Base-by-base conservation (phyloP, 2,113 vertebrate genomes). In the Labeo catla region DNA sequence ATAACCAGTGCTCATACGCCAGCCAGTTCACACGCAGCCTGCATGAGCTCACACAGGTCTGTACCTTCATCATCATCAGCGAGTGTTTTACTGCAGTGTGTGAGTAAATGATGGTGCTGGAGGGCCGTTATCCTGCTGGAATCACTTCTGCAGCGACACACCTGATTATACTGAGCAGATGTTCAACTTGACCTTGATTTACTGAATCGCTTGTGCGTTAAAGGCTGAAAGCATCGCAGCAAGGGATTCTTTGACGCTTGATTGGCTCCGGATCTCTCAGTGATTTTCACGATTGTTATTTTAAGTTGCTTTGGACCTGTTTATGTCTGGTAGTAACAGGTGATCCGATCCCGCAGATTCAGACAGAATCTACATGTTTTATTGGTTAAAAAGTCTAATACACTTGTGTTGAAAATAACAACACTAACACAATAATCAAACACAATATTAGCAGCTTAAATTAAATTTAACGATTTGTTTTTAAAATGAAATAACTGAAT, bases 31-130 rank as follows among this genome's bases (percentile, higher is more conserved):
- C 97, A 47, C 95, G 96, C 21, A 91, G 95, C 72, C 96, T 98
- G 87, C 95, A 97, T 86, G 93, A 96, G 81, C 96, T 97, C 86
- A 97, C 96, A 73, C 95, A 96, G 97, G 97, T 98, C 94, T 83
- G 83, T 10, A 34, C 34, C 28, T 8, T 68, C 76, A 28, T 84
- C 66, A 80, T 84, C 3, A 43, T 21, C 7, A 52, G n/a, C 49
- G 49, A 43, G n/a, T 72, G 65, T 61, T 19, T 68, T 70, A 39
- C 36, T 39, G 13, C 28, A 16, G 13, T 68, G 34, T 65, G 10
- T 0, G 65, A 68, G 2, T 8, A 34, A 68, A 68, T 15, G 13
- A 2, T 34, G 4, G 12, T 15, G 28, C 59, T 61, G 21, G 21
- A 61, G 59, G 8, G 59, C 59, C n/a, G 59, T 63, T 63, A 23